These are phyloP conservation scores for Galeopterus variegatus DNA, from an alignment of 2,113 vertebrate genomes.

Conservation along the genomic window DNA sequence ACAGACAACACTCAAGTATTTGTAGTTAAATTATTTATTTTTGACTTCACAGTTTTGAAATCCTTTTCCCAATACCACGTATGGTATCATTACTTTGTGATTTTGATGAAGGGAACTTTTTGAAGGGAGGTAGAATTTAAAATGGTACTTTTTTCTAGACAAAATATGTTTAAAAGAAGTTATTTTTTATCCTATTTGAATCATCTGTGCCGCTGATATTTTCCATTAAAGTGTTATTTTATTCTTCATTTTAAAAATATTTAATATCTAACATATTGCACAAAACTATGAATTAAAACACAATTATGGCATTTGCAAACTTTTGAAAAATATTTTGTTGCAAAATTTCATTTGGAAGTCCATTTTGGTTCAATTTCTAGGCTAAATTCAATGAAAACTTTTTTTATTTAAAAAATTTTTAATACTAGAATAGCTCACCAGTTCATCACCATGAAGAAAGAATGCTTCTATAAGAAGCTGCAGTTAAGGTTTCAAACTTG, in stretches of 20 bases:
- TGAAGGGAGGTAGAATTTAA: not conserved
- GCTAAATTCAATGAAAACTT: not conserved
- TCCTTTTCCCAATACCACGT: not conserved
- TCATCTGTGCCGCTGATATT: not conserved
- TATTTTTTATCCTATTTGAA: not conserved
- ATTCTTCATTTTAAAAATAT: constrained; percentile 34
- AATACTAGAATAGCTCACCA: not conserved
- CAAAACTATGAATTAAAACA: not conserved
- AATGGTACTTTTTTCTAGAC: not conserved
- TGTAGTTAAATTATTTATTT: constrained; percentile 51
- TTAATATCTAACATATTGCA: not conserved
- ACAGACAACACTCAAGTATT: not conserved
- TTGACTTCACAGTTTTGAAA: constrained; percentile 51
- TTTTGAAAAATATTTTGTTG: constrained; percentile 20
- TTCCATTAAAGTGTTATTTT: not conserved
- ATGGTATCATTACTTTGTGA: not conserved
- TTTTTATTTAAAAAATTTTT: not conserved
- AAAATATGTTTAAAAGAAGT: constrained; percentile 2
- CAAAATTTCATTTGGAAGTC: not conserved
- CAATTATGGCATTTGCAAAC: not conserved
- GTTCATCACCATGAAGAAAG: not conserved
- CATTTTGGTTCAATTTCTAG: not conserved
- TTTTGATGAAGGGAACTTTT: constrained; percentile 30
- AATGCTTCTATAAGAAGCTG: constrained; percentile 5
- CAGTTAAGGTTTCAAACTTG: not conserved